Evolutionary conservation across 2,113 vertebrate genomes (phyloP).

Genomic region (Bombycilla garrulus): DNA sequence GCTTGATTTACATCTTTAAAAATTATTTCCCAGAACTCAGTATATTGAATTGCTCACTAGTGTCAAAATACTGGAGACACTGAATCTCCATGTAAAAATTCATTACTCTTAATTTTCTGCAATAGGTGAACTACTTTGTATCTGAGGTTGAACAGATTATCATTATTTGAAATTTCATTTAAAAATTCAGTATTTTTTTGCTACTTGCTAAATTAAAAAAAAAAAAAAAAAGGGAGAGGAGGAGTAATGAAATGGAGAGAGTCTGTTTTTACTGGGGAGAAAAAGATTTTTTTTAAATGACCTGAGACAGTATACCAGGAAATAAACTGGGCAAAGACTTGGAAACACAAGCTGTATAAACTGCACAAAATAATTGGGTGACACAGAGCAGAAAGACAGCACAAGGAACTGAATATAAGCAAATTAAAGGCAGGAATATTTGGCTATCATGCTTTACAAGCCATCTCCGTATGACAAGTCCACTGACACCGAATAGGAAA

Average conservation of each 20-base stretch:
- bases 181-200: background rate
- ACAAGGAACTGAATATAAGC: background rate
- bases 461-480: accelerated
- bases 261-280: background rate
- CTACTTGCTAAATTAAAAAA: background rate
- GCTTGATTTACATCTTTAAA: background rate
- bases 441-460: background rate
- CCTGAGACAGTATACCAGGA: background rate
- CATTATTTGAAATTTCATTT: background rate
- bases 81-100: background rate
- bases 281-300: accelerated
- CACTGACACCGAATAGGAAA: background rate
- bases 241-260: background rate
- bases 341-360: background rate
- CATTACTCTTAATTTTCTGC: background rate
- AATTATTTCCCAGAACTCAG: background rate
- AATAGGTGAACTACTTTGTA: background rate
- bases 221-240: accelerated
- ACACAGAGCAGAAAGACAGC: background rate
- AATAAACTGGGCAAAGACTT: background rate
- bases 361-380: background rate
- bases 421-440: background rate
- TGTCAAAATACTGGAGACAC: background rate
- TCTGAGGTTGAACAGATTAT: background rate
- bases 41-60: background rate